These are phyloP conservation scores for Anniella stebbinsi DNA, from an alignment of 2,797 vertebrate genomes.

Conservation along the genomic window DNA sequence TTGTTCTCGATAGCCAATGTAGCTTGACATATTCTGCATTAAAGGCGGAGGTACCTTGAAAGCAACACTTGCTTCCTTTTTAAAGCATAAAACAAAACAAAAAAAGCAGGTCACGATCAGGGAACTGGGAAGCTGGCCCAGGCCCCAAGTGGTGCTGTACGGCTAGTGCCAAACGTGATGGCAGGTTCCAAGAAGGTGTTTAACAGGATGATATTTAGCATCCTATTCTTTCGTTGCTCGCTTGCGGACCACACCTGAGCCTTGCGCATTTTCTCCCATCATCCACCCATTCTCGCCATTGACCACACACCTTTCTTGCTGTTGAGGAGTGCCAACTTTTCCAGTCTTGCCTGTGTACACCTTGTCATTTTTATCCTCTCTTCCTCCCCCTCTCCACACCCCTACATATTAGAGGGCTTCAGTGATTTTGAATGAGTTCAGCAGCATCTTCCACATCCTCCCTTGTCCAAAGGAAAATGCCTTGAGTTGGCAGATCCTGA, in stretches of 20 bases:
- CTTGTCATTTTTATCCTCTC: not conserved
- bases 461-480: not conserved
- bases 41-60: not conserved
- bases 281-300: not conserved
- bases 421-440: not conserved
- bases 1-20: not conserved
- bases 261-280: not conserved
- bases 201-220: not conserved
- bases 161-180: too few species aligned
- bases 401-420: not conserved
- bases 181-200: not conserved
- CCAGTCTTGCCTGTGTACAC: not conserved
- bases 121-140: not conserved
- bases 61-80: not conserved
- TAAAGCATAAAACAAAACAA: not conserved
- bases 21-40: slow-evolving; percentile 21
- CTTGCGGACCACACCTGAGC: not conserved
- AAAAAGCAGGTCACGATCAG: not conserved
- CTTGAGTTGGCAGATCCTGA: not conserved
- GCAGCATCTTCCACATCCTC: too few species aligned
- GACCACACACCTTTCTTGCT: not conserved
- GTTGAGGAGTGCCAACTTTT: too few species aligned
- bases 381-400: not conserved
- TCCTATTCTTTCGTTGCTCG: not conserved
- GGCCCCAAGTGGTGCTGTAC: too few species aligned